A percentile compares a stretch with the other conserved stretches of the same genome.
Conservation (phyloP, 2,113 vertebrate genomes). For the Charadrius vociferus region DNA sequence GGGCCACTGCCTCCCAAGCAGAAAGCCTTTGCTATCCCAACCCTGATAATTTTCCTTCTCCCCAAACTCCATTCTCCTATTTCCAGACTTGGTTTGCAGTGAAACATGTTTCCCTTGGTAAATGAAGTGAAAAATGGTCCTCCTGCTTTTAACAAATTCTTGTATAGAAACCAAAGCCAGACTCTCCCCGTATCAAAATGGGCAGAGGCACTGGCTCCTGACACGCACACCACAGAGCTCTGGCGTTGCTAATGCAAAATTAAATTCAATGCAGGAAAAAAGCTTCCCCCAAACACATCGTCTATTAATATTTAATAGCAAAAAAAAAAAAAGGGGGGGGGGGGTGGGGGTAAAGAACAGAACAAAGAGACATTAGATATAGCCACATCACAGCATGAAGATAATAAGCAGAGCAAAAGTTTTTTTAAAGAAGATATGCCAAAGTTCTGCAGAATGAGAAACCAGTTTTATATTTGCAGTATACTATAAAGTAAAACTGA, state of each 20-base stretch:
- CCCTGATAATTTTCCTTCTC: neutral
- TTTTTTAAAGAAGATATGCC: neutral
- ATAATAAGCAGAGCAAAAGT: neutral
- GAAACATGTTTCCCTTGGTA: neutral
- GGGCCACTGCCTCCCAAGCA: constrained; percentile 29
- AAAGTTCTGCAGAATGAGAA: neutral
- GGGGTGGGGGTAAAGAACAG: too few relatives aligned
- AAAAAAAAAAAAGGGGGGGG: neutral
- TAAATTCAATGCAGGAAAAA: neutral
- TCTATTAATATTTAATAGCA: neutral
- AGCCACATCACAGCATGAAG: neutral
- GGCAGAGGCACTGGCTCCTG: neutral
- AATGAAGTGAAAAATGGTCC: neutral
- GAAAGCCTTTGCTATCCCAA: neutral
- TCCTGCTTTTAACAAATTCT: neutral
- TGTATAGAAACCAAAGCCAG: neutral
- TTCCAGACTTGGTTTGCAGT: neutral
- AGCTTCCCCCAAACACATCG: neutral
- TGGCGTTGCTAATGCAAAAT: neutral
- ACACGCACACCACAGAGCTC: neutral
- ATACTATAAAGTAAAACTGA: neutral
- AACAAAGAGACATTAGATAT: neutral
- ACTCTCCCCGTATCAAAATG: neutral
- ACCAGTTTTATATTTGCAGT: neutral
- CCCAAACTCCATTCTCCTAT: neutral